Evolutionary conservation across 2,797 vertebrate species (phyloP).

Genomic region (Anguilla pacifica): DNA sequence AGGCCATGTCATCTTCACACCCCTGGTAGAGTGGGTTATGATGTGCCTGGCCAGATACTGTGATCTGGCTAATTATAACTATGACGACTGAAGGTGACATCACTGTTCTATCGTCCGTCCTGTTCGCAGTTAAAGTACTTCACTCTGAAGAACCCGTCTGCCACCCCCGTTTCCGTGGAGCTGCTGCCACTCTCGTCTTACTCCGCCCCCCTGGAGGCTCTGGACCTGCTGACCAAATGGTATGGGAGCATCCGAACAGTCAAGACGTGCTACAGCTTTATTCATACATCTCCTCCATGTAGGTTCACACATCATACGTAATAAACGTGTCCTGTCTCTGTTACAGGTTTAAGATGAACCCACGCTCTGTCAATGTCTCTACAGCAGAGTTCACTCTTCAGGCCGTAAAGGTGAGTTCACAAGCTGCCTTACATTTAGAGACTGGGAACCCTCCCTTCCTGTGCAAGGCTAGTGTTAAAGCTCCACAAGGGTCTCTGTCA

Average conservation of each 20-base stretch:
- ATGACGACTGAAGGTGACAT: not conserved
- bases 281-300: not conserved
- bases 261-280: not conserved
- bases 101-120: not conserved
- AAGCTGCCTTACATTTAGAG: not conserved
- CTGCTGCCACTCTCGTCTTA: slow-evolving; percentile 86
- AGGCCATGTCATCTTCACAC: not conserved
- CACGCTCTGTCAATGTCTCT: slow-evolving; percentile 84
- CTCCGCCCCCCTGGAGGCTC: slow-evolving; percentile 83
- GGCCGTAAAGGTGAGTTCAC: slow-evolving; percentile 64
- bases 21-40: not conserved
- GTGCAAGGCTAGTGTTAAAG: too few relatives aligned
- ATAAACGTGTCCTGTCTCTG: slow-evolving; percentile 30
- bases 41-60: not conserved
- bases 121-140: slow-evolving; percentile 83
- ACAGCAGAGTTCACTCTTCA: slow-evolving; percentile 88
- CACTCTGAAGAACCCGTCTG: slow-evolving; percentile 87
- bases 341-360: slow-evolving; percentile 78
- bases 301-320: not conserved
- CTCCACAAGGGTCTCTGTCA: too few relatives aligned
- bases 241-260: slow-evolving; percentile 53
- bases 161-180: slow-evolving; percentile 86
- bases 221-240: slow-evolving; percentile 90
- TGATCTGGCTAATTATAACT: not conserved
- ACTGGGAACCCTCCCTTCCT: not conserved